Evolutionary conservation across 2,888 invertebrate species (phyloP), one percentile per base, ranked within the genome.

Genomic region (Volucella inanis): DNA sequence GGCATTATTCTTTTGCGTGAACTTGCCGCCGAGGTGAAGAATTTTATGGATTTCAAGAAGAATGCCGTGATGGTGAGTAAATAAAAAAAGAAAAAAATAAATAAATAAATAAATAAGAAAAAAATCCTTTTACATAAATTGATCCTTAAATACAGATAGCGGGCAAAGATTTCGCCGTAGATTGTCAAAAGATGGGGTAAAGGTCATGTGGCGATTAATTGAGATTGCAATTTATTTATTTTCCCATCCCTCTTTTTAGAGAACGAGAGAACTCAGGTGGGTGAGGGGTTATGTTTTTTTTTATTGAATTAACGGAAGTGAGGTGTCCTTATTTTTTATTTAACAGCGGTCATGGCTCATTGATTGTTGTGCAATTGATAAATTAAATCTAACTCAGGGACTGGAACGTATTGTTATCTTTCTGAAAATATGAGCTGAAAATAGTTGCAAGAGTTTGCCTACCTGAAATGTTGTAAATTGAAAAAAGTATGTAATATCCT

Each of bases 31-130:
- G 97, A 98, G 92, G 97, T 98, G 71, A 97, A 97, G 92, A 97
- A 97, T 91, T 97, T 98, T 94, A 96, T 97, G 96, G 97, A 97
- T 91, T 97, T 97, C 93, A 97, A 97, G 93, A 96, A 96, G 92
- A 96, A 96, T 91, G 96, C 97, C 41, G 97, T 98, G 72, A 96
- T 97, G 96, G 98, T 97, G 92, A 95, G 95, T 93, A 43, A 50
- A 31, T 31, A 31, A 12, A 15, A 14, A 18, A 31, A 12, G 1
- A 45, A 10, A 45, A 18, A 54, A 12, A n/a, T n/a, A n/a, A 38
- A 8, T 49, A 41, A 43, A 38, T 12, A n/a, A 49, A 38, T n/a
- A 14, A 49, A 39, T 43, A 18, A 14, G 49, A 45, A 39, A 54
- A 47, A 55, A 71, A 75, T 67, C 70, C 55, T 77, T 77, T 74